A percentile compares a stretch with the other conserved stretches of the same genome.
Conservation (phyloP, 2,888 invertebrate species). For the Trissolcus japonicus region DNA sequence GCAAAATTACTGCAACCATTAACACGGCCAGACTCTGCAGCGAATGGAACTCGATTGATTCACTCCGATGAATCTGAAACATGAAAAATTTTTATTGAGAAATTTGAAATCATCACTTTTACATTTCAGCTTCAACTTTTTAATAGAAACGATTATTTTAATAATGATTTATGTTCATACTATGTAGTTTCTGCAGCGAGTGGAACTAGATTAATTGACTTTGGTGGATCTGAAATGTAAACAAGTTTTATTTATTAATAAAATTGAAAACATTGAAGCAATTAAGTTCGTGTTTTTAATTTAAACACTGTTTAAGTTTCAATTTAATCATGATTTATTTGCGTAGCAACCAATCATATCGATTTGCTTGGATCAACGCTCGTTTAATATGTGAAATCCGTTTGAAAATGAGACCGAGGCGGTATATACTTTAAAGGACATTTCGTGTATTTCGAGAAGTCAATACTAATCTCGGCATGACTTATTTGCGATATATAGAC, state of each 20-base stretch:
- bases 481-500: slow-evolving; percentile 58
- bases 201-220: no score
- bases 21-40: neutral
- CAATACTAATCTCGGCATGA: slow-evolving; percentile 42
- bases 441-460: neutral
- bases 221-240: neutral
- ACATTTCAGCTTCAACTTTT: neutral
- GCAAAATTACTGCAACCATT: slow-evolving; percentile 39
- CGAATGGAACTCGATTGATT: neutral
- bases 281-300: no score
- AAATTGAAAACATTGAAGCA: no score
- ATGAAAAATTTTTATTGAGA: neutral
- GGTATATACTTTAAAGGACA: no score
- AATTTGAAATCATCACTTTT: neutral
- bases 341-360: no score
- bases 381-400: neutral
- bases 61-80: neutral
- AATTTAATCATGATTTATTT: neutral
- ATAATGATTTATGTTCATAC: no score
- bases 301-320: no score
- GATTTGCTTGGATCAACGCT: no score
- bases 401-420: no score
- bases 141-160: neutral
- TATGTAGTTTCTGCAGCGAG: no score
- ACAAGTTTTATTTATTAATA: neutral